These are phyloP conservation scores for Meiosimyza platycephala DNA, from an alignment of 2,888 invertebrate species.

Conservation along the genomic window DNA sequence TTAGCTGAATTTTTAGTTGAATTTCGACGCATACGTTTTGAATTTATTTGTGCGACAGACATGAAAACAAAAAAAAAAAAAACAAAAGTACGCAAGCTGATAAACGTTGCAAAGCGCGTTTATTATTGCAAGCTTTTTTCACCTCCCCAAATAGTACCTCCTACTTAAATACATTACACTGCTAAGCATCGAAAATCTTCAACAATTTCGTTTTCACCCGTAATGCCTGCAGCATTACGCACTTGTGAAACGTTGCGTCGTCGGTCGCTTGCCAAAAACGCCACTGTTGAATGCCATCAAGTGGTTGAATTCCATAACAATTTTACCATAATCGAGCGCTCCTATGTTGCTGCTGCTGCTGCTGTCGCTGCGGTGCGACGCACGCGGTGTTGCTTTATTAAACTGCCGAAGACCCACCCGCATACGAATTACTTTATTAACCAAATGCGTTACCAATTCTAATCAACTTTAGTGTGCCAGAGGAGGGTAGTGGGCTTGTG, in stretches of 20 bases:
- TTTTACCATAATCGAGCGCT: background rate
- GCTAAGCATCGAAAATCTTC: too few species aligned
- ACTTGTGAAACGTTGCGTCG: background rate
- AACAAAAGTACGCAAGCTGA: background rate
- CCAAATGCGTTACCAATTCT: constrained; percentile 59
- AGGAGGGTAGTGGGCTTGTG: constrained; percentile 13
- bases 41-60: constrained; percentile 16
- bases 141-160: background rate
- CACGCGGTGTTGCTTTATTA: constrained; percentile 15
- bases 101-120: background rate
- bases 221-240: constrained; percentile 10
- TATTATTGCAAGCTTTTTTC: constrained; percentile 5
- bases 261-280: background rate
- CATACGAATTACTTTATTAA: constrained; percentile 62
- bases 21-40: constrained; percentile 8
- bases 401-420: constrained; percentile 46
- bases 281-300: constrained; percentile 23
- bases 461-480: constrained; percentile 54
- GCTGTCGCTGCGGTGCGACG: background rate
- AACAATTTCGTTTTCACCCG: too few species aligned
- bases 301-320: constrained; percentile 20
- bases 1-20: background rate
- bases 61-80: constrained; percentile 1
- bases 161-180: background rate
- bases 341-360: background rate